These are phyloP conservation scores for Plebejus argus DNA, from an alignment of 2,888 invertebrate genomes.

Conservation along the genomic window DNA sequence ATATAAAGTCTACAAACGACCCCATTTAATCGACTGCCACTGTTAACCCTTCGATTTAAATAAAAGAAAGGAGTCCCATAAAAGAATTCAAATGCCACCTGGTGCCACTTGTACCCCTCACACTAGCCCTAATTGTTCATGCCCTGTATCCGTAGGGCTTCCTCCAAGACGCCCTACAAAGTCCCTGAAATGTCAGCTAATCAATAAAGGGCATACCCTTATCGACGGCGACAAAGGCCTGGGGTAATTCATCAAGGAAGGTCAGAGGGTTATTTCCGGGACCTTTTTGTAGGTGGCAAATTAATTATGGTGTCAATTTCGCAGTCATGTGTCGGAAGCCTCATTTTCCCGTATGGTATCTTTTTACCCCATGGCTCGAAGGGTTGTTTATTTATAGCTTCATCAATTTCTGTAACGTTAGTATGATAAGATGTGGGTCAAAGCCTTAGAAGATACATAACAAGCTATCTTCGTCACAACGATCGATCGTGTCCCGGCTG, in stretches of 20 bases:
- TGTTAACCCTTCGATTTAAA: conserved; percentile 13
- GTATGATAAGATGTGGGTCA: neutral
- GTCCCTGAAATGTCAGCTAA: conserved; percentile 74
- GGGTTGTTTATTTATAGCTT: conserved; percentile 28
- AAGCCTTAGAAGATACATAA: neutral
- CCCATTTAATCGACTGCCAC: conserved; percentile 14
- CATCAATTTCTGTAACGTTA: conserved; percentile 9
- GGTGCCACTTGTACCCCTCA: conserved; percentile 27
- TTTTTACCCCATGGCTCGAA: conserved; percentile 23
- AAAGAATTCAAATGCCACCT: conserved; percentile 29
- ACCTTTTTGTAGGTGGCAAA: conserved; percentile 65
- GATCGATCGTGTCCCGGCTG: neutral
- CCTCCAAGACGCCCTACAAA: conserved; percentile 66
- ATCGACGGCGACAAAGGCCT: conserved; percentile 62
- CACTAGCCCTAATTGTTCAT: conserved; percentile 38
- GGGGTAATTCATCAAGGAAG: conserved; percentile 70
- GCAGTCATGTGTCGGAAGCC: conserved; percentile 39
- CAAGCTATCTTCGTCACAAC: neutral
- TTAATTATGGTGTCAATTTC: conserved; percentile 60
- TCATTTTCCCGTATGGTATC: conserved; percentile 40
- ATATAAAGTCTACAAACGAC: conserved; percentile 15
- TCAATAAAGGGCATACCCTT: conserved; percentile 70
- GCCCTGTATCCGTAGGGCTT: conserved; percentile 56
- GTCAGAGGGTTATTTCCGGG: conserved; percentile 46
- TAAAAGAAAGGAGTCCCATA: conserved; percentile 15